Base-by-base conservation (phyloP, 2,888 invertebrate species). In the Ferdinandea cuprea region DNA sequence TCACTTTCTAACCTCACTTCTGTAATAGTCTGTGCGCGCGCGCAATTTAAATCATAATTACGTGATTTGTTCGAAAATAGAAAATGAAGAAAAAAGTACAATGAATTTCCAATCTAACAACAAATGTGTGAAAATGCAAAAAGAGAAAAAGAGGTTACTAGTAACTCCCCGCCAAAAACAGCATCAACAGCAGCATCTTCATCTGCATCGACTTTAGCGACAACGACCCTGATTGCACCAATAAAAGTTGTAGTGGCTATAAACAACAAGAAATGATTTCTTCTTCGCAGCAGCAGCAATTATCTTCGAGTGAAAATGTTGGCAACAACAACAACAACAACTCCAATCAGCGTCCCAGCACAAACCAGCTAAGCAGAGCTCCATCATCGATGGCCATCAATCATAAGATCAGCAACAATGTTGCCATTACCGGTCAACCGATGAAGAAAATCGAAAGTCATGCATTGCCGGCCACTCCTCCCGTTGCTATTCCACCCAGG, bases 91-190 rank as follows among this genome's bases (percentile, higher is more conserved):
- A 58, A 19, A 32, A 44, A 44, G 9, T 44, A 56, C 48, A 66
- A 85, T 80, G 80, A 80, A 46, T 78, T 74, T 71, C 68, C 69
- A 80, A 80, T 68, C 52, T 65, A 74, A 48, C 50, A 85, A 77
- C 80, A 86, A 90, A 90, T 90, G 91, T 89, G 88, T 88, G 89
- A 90, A 87, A 87, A 90, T 90, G 90, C 86, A 73, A 86, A 76
- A 85, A 88, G 76, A 54, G 68, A 50, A 32, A 17, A 17, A 44
- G 50, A 32, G 17, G 35, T 19, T 30, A 19, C 44, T 19, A 40
- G 30, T 30, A 48, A 17, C 71, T 59, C 86, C 81, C 71, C 50
- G 81, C 72, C 85, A 85, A 77, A 85, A 72, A 46, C 46, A 68
- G n/a, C 84, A 72, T 42, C 46, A 68, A n/a, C 84, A 59, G 21